These are phyloP conservation scores for Echeneis naucrates DNA, from an alignment of 2,797 vertebrate genomes.

Conservation along the genomic window DNA sequence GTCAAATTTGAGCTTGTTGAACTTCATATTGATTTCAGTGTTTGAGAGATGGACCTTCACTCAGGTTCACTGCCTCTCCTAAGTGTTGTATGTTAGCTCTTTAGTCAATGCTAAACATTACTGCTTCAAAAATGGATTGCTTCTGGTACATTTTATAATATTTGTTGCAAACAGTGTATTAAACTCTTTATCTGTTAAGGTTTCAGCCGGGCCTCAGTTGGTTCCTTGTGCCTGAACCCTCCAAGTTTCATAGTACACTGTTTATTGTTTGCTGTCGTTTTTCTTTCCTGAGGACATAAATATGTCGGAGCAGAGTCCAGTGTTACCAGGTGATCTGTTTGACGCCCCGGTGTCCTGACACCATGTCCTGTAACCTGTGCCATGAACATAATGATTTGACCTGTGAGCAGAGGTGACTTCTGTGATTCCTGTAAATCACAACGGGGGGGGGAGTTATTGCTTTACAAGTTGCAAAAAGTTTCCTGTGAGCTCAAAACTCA, in stretches of 20 bases:
- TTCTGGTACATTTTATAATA: no score
- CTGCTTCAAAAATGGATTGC: not conserved
- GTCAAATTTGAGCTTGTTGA: conserved; percentile 25
- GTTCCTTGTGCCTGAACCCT: conserved; percentile 21
- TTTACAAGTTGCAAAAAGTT: conserved; percentile 5
- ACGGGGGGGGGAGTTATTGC: not conserved
- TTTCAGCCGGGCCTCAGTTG: conserved; percentile 9
- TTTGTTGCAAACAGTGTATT: not conserved
- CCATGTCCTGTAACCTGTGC: conserved; percentile 22
- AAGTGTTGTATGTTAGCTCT: not conserved
- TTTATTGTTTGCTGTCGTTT: conserved; percentile 78
- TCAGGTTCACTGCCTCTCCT: conserved; percentile 4
- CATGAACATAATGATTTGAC: conserved; percentile 13
- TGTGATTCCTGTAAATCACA: conserved; percentile 13
- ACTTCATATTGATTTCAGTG: conserved; percentile 19
- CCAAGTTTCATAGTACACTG: conserved; percentile 18
- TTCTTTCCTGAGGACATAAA: conserved; percentile 86
- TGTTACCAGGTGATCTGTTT: conserved; percentile 68
- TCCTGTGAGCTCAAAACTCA: not conserved
- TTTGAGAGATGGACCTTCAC: conserved; percentile 15
- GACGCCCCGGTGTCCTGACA: conserved; percentile 28
- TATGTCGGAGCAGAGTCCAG: conserved; percentile 80
- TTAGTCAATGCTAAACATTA: not conserved
- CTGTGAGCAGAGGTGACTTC: not conserved
- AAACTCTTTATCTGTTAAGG: not conserved